A percentile compares a stretch with the other conserved stretches of the same genome.
phyloP scores from a whole-genome alignment of 2,113 vertebrate species.

The Centropristis striata region DNA sequence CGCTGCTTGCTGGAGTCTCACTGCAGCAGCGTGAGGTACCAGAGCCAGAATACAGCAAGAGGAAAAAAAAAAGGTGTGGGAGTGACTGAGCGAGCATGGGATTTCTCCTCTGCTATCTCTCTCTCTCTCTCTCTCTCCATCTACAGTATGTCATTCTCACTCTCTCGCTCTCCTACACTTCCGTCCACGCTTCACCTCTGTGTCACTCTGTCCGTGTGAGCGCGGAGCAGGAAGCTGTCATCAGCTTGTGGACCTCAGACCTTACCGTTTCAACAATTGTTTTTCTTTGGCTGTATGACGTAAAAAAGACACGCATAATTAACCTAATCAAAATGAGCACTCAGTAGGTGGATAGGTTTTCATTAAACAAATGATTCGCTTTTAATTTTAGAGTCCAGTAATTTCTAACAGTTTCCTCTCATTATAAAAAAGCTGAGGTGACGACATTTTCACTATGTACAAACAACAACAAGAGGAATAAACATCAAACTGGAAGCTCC shows the following conservation, averaged over 20 bases:
- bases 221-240: constrained; percentile 42
- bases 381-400: background rate
- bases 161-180: constrained; percentile 64
- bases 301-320: background rate
- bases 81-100: constrained; percentile 82
- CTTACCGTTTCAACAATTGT: background rate
- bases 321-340: background rate
- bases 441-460: background rate
- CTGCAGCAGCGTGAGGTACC: constrained; percentile 71
- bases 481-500: background rate
- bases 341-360: background rate
- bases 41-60: constrained; percentile 77
- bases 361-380: background rate
- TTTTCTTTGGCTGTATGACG: background rate
- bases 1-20: constrained; percentile 59
- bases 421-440: background rate
- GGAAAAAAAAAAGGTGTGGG: constrained; percentile 86
- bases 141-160: constrained; percentile 38
- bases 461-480: background rate
- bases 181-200: constrained; percentile 66
- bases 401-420: background rate
- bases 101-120: constrained; percentile 69
- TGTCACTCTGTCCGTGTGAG: constrained; percentile 37
- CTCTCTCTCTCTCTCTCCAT: constrained; percentile 51
- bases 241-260: constrained; percentile 27